Base-by-base conservation (phyloP, 2,113 vertebrate genomes). In the Gavialis gangeticus region DNA sequence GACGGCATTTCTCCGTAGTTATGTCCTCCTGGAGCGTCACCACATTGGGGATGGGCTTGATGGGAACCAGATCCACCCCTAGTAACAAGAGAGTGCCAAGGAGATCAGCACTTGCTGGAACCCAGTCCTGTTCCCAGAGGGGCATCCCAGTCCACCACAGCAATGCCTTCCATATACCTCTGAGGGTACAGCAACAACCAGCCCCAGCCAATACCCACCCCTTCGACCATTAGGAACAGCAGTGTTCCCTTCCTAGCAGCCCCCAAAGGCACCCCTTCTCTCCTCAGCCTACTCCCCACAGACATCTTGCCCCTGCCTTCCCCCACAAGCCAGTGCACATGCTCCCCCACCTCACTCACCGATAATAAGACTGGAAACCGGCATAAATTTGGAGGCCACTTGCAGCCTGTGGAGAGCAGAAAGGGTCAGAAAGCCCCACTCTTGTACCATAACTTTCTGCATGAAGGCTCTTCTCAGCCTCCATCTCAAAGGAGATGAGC, bases 341-440 rank as follows among this genome's bases (percentile, higher is more conserved):
- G 73, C 24, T 10, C 12, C 55, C 21, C 55, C 21, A 2, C 24
- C 10, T 5, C 88, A 98, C 99, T 99, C 95, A 99, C 99, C 99
- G 59, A 99, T 98, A 46, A 99, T 98, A 67, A 99, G 98, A 95
- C 99, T 99, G 88, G 99, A 99, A 60, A 99, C 98, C 0, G 99
- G 99, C 99, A 99, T 99, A 96, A 99, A 99, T 75, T 99, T 99
- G 57, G 99, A 98, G 5, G 99, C 99, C 91, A 99, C 99, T 67
- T 99, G 99, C 71, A 99, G 93, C 99, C 99, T 99, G 67, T 5
- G 4, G 10, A 85, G 63, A 57, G 85, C 2, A 75, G 11, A 85
- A 0, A 81, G 3, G 1, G 21, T 4, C 3, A 10, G 30, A 27
- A 28, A 66, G 19, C 19, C 30, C 55, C 10, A 14, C 18, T n/a